Conservation (phyloP, 2,888 invertebrate species). For the Ophioninae sp. region DNA sequence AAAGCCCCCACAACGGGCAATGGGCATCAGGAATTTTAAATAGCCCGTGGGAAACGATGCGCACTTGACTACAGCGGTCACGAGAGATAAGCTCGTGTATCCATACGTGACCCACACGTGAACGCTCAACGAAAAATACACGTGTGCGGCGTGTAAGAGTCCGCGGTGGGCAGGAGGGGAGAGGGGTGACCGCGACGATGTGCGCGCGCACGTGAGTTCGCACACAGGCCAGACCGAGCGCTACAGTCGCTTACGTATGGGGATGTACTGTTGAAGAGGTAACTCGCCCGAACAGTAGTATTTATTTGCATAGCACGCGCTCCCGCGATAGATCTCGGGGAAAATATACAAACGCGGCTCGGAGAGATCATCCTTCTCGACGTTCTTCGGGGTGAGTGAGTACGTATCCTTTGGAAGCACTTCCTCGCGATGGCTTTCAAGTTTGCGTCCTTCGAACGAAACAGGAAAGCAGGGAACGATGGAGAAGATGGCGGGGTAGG, state of each 20-base stretch:
- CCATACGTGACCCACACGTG: slow-evolving; percentile 15
- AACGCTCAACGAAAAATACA: slow-evolving; percentile 24
- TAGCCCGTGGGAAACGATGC: slow-evolving; percentile 68
- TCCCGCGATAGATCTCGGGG: slow-evolving; percentile 52
- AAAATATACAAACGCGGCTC: slow-evolving; percentile 25
- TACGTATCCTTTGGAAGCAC: not conserved
- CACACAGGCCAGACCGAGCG: not conserved
- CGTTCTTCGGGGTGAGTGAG: slow-evolving; percentile 4
- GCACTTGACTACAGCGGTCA: slow-evolving; percentile 68
- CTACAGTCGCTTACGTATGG: slow-evolving; percentile 7
- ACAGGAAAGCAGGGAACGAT: not conserved
- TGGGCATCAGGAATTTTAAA: slow-evolving; percentile 59
- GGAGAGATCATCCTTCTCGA: slow-evolving; percentile 27
- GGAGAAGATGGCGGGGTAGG: not conserved
- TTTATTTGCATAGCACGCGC: slow-evolving; percentile 75
- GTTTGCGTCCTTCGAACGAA: not conserved
- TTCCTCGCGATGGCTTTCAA: not conserved
- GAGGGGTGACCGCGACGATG: not conserved
- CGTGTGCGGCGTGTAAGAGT: slow-evolving; percentile 11
- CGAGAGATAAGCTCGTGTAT: slow-evolving; percentile 57
- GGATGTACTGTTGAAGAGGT: slow-evolving; percentile 30
- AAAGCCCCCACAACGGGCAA: slow-evolving; percentile 34
- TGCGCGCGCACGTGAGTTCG: slow-evolving; percentile 2
- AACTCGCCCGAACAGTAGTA: slow-evolving; percentile 60
- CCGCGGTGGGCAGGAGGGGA: no score